phyloP scores from a whole-genome alignment of 2,113 vertebrate species.

The Isichthys henryi region DNA sequence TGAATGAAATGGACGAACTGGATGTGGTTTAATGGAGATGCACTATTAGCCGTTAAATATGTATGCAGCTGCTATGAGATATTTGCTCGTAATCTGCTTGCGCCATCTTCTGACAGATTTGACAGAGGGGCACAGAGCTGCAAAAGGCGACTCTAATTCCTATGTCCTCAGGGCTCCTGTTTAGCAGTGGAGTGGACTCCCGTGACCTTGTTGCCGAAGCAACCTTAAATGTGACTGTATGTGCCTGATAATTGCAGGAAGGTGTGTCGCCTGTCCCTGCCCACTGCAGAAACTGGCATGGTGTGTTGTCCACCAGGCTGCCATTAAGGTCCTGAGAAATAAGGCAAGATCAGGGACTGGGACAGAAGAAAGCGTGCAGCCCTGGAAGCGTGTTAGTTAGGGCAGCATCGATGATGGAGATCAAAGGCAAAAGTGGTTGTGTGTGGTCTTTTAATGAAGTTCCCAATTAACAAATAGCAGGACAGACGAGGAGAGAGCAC shows the following conservation, averaged over 20 bases:
- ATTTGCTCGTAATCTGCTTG: constrained; percentile 21
- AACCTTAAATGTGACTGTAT: not conserved
- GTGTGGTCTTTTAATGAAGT: constrained; percentile 63
- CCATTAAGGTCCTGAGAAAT: not conserved
- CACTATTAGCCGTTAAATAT: constrained; percentile 12
- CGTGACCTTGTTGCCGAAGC: not conserved
- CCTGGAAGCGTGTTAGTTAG: not conserved
- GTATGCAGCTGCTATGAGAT: constrained; percentile 18
- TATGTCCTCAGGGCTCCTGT: not conserved
- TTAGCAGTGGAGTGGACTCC: not conserved
- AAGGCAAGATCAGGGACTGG: not conserved
- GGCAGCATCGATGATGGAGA: constrained; percentile 38
- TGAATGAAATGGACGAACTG: not conserved
- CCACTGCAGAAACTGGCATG: constrained; percentile 15
- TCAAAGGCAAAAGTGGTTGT: constrained; percentile 57
- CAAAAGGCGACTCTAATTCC: not conserved
- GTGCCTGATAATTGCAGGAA: not conserved
- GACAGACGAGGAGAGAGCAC: constrained; percentile 15
- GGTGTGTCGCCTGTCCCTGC: not conserved
- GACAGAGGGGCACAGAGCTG: not conserved
- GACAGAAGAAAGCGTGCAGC: constrained; percentile 14
- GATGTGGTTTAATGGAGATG: not conserved
- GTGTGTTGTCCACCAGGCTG: not conserved
- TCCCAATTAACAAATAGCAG: constrained; percentile 51
- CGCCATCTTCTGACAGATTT: constrained; percentile 14